Evolutionary conservation across 2,113 vertebrate genomes (phyloP), one percentile per base, ranked within the genome.

Genomic region (Miniopterus natalensis): DNA sequence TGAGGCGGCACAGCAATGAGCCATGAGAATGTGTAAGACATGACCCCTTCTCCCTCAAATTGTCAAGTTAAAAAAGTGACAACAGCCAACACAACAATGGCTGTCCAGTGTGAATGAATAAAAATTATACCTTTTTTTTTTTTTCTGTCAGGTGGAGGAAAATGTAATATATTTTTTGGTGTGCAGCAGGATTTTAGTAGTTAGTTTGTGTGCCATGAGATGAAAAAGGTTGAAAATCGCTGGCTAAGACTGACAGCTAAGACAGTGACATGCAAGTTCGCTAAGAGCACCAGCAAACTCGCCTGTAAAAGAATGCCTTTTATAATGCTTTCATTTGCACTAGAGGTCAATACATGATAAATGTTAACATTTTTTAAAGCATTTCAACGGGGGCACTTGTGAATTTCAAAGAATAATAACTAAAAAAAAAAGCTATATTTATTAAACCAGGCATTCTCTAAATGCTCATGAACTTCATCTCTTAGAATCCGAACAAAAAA

Each of bases 401-500:
- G 75, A 80, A 66, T 92, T 85, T 89, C 73, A 57, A 70, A 88
- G 23, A 79, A n/a, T 68, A 42, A 27, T 45, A 75, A 70, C 36
- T 66, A 21, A 40, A 63, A 5, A 8, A 66, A 45, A 73, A 53
- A 25, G 25, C 49, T n/a, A 55, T 11, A 59, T 36, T 42, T 81
- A 61, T 25, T 61, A n/a, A 80, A 2, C 25, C 47, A 83, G 14
- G 8, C 17, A 74, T 75, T 84, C 6, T 14, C 29, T 75, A n/a
- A 68, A 75, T 63, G 66, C 45, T 85, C 75, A 8, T 74, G 75
- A 84, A 88, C 15, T 71, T 79, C 61, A 31, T 84, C n/a, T 79
- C 63, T 79, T 74, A 61, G 36, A 84, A 61, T 5, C 31, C 55
- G 95, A 94, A 85, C 21, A 47, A 65, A 94, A 9, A 92, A 66